Conservation (phyloP, 2,797 vertebrate genomes). For the Diceros bicornis region DNA sequence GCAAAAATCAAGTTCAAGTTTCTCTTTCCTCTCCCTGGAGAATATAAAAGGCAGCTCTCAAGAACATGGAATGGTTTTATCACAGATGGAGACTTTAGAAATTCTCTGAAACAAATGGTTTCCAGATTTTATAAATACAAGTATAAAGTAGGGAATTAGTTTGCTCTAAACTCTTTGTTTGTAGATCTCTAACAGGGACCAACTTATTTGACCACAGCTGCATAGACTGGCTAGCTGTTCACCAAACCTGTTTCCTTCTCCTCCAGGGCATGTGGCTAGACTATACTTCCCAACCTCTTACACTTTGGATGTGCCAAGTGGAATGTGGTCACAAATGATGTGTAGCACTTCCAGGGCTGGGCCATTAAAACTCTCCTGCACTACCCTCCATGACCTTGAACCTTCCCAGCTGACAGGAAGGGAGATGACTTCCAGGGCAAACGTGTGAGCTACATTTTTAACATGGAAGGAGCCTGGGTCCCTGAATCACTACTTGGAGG, state of each 20-base stretch:
- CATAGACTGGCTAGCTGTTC: not conserved
- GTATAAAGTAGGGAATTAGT: not conserved
- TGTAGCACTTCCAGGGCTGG: not conserved
- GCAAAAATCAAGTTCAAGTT: conserved; percentile 46
- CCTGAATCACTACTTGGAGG: not conserved
- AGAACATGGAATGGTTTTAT: conserved; percentile 31
- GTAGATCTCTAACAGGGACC: not conserved
- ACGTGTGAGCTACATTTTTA: not conserved
- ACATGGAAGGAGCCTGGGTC: not conserved
- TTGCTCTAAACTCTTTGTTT: conserved; percentile 43
- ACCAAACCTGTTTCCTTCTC: not conserved
- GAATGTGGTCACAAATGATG: not conserved
- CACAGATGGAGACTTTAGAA: not conserved
- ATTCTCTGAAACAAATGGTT: conserved; percentile 51
- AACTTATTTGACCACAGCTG: not conserved
- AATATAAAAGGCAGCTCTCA: conserved; percentile 12
- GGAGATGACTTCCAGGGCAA: not conserved
- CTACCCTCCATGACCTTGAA: not conserved
- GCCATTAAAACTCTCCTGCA: not conserved
- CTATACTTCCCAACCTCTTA: not conserved
- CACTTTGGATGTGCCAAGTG: not conserved
- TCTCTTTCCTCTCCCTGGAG: not conserved
- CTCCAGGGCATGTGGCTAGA: not conserved
- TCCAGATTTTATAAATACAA: conserved; percentile 39
- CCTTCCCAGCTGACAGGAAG: not conserved